phyloP scores from a whole-genome alignment of 2,888 invertebrate species.

The Drosophila pseudotakahashii region DNA sequence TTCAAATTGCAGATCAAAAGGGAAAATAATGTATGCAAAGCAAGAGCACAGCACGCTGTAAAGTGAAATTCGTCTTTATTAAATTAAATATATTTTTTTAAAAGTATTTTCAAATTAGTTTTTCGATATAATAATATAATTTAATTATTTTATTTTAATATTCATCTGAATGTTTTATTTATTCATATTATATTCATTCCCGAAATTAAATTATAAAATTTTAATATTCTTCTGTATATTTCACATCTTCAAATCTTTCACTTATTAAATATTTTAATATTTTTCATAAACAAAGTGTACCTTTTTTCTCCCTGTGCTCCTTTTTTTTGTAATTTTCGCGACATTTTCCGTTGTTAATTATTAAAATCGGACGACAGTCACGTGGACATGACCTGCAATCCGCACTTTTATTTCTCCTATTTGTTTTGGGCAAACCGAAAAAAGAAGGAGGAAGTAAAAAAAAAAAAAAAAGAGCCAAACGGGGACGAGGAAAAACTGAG shows the following conservation, averaged over 20 bases:
- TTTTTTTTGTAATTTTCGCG: not conserved
- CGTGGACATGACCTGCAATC: slow-evolving; percentile 20
- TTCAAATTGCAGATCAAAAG: slow-evolving; percentile 19
- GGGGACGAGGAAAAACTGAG: slow-evolving; percentile 14
- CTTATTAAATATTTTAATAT: no score
- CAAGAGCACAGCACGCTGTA: no score
- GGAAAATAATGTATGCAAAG: not conserved
- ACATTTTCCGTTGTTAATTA: not conserved
- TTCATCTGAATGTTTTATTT: no score
- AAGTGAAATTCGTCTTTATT: no score
- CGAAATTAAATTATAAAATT: no score
- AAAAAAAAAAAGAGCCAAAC: not conserved
- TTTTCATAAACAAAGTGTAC: not conserved
- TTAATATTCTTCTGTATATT: no score
- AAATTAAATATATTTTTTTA: no score
- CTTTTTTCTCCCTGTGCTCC: not conserved
- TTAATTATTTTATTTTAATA: no score
- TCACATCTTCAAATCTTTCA: no score
- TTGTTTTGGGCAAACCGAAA: slow-evolving; percentile 24
- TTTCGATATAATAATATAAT: no score
- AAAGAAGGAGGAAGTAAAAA: not conserved
- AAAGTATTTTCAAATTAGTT: no score
- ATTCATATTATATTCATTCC: no score
- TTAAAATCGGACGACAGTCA: slow-evolving; percentile 9
- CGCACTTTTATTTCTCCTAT: slow-evolving; percentile 3